Evolutionary conservation across 2,888 invertebrate species (phyloP).

Genomic region (Macropis europaea): DNA sequence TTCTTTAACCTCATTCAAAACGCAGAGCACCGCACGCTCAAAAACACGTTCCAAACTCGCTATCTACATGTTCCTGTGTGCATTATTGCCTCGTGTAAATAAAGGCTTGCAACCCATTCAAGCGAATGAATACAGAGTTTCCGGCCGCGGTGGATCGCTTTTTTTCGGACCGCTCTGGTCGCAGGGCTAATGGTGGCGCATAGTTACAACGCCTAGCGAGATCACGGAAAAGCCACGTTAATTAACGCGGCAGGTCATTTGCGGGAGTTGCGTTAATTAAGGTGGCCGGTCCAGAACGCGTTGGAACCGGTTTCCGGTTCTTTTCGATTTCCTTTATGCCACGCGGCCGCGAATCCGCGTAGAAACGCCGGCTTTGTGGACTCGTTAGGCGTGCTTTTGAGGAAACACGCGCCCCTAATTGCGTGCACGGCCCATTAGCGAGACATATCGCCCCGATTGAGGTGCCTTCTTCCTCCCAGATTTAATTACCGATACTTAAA

Average conservation of each 20-base stretch:
- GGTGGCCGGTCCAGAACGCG: conserved; percentile 26
- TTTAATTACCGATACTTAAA: conserved; percentile 33
- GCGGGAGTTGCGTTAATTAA: conserved; percentile 11
- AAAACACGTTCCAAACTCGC: too few relatives aligned
- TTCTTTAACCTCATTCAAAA: too few relatives aligned
- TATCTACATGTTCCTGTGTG: too few relatives aligned
- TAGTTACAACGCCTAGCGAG: too few relatives aligned
- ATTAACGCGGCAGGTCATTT: background rate
- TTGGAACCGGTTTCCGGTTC: conserved; percentile 6
- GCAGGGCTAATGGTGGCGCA: too few relatives aligned
- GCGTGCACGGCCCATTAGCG: conserved; percentile 38
- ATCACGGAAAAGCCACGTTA: background rate
- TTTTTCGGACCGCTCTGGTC: too few relatives aligned
- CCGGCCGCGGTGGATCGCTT: too few relatives aligned
- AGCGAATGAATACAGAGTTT: too few relatives aligned
- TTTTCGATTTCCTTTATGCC: conserved; percentile 27
- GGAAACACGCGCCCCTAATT: conserved; percentile 38
- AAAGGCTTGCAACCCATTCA: too few relatives aligned
- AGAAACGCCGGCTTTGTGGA: conserved; percentile 23
- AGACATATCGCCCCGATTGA: conserved; percentile 20
- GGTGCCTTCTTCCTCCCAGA: background rate
- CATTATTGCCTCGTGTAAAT: too few relatives aligned
- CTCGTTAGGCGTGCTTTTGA: conserved; percentile 37
- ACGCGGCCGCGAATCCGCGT: conserved; percentile 13
- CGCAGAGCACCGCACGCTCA: too few relatives aligned